phyloP scores from a whole-genome alignment of 2,797 vertebrate genomes.

The Xenopus petersii region DNA sequence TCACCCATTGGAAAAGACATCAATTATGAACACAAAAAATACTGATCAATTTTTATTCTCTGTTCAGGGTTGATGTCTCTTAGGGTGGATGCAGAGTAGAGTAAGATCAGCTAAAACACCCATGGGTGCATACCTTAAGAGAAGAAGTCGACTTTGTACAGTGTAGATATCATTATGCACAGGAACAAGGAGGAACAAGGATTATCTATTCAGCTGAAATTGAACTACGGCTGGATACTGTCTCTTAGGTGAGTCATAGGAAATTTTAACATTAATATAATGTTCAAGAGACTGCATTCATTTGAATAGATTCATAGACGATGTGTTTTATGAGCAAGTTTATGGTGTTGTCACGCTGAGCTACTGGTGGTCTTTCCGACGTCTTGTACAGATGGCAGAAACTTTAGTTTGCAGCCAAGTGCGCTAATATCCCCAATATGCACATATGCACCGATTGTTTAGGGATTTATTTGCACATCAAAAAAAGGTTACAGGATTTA shows the following conservation, averaged over 20 bases:
- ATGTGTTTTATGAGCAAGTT: not conserved
- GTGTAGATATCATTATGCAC: not conserved
- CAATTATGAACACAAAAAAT: no score
- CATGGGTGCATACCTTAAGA: no score
- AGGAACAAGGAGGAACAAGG: not conserved
- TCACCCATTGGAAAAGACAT: no score
- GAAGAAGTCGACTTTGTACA: not conserved
- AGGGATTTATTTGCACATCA: no score
- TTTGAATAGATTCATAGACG: constrained; percentile 28
- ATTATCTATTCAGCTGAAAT: constrained; percentile 2
- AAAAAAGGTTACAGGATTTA: no score
- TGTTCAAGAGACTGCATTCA: constrained; percentile 27
- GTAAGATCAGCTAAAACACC: not conserved
- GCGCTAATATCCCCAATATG: no score
- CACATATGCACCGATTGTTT: no score
- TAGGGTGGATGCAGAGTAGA: not conserved
- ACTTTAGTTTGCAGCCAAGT: not conserved
- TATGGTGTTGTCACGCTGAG: not conserved
- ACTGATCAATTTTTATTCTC: no score
- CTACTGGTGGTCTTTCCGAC: not conserved
- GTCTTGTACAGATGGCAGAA: not conserved
- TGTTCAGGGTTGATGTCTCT: no score
- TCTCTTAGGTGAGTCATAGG: constrained; percentile 32
- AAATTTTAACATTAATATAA: constrained; percentile 34
- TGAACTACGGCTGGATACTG: constrained; percentile 13